These are phyloP conservation scores for Botia almorhae DNA, from an alignment of 2,797 vertebrate genomes.

Conservation along the genomic window DNA sequence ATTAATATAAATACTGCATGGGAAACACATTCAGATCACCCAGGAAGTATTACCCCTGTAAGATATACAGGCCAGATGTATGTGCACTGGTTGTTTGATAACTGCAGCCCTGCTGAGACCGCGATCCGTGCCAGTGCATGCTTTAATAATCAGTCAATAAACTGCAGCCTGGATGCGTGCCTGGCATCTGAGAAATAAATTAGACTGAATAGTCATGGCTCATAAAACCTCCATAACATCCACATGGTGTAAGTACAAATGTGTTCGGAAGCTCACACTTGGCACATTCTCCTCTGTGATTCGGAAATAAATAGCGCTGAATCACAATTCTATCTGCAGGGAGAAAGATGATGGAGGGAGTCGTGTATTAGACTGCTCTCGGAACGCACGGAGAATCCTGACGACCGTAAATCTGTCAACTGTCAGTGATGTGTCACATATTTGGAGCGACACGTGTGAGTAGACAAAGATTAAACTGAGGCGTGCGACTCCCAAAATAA, in stretches of 20 bases:
- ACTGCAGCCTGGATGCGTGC: constrained; percentile 46
- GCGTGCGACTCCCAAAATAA: neutral
- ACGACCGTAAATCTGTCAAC: constrained; percentile 42
- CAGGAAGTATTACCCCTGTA: neutral
- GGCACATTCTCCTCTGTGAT: constrained; percentile 39
- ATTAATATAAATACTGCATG: neutral
- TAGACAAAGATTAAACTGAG: constrained; percentile 1
- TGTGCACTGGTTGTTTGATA: constrained; percentile 24
- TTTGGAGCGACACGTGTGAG: neutral
- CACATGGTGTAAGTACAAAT: constrained; percentile 49
- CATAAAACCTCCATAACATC: constrained; percentile 42
- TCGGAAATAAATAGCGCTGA: constrained; percentile 41
- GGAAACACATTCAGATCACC: neutral
- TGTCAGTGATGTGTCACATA: constrained; percentile 25
- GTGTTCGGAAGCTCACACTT: constrained; percentile 38
- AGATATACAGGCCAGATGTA: neutral
- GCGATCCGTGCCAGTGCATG: constrained; percentile 41
- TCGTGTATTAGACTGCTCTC: constrained; percentile 26
- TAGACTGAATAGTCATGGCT: constrained; percentile 39
- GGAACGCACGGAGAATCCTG: constrained; percentile 39
- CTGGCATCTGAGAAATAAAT: constrained; percentile 47
- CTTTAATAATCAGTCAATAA: constrained; percentile 51
- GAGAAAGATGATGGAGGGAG: constrained; percentile 41
- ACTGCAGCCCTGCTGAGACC: constrained; percentile 33
- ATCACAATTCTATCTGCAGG: constrained; percentile 39